Evolutionary conservation across 2,888 invertebrate genomes (phyloP).

Genomic region (Thymelicus acteon): DNA sequence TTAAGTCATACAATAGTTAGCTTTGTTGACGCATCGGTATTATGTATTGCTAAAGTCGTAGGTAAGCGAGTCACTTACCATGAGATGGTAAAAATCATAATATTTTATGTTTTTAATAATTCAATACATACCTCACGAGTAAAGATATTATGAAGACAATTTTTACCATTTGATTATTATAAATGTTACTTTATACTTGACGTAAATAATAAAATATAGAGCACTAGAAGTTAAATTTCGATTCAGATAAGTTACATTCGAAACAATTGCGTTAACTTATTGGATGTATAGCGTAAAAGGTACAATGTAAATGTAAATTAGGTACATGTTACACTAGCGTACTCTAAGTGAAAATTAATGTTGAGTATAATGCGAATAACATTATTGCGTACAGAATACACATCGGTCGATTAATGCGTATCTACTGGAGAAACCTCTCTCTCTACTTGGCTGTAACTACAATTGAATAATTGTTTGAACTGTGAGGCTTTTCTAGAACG

Average conservation of each 20-base stretch:
- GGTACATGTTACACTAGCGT: constrained; percentile 34
- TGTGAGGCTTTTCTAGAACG: background rate
- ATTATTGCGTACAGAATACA: constrained; percentile 37
- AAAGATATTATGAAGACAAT: too few species aligned
- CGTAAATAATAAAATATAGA: too few species aligned
- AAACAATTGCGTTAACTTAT: constrained; percentile 37
- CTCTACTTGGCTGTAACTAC: constrained; percentile 7
- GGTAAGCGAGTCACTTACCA: too few species aligned
- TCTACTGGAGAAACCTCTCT: constrained; percentile 15
- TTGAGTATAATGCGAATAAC: constrained; percentile 37
- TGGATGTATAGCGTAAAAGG: constrained; percentile 33
- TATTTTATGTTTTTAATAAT: too few species aligned
- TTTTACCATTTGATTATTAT: too few species aligned
- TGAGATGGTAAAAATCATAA: too few species aligned
- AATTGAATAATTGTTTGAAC: constrained; percentile 6
- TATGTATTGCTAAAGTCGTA: too few species aligned
- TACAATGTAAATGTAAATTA: constrained; percentile 38
- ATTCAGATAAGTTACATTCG: constrained; percentile 1
- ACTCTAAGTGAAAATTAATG: constrained; percentile 37
- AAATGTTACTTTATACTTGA: too few species aligned
- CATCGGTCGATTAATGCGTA: constrained; percentile 20
- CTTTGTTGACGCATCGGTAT: too few species aligned
- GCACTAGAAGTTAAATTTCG: background rate
- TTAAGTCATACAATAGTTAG: too few species aligned
- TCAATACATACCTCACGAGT: too few species aligned